Conservation (phyloP, 1,140 invertebrate species). For the Akabosia matsudoensis region DNA sequence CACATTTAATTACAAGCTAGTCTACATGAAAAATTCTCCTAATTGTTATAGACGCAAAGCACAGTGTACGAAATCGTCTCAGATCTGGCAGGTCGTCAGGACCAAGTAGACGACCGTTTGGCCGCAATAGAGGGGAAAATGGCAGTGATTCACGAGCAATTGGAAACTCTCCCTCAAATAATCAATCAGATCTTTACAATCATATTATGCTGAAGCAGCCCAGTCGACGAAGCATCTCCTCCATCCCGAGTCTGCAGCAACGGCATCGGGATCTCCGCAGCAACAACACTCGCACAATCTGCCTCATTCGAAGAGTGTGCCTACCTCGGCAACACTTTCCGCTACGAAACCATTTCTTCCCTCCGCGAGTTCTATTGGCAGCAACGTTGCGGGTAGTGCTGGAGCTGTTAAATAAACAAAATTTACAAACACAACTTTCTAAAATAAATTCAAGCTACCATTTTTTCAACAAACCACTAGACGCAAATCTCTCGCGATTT, state of each 20-base stretch:
- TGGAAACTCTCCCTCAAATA: slow-evolving; percentile 78
- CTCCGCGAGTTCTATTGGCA: not conserved
- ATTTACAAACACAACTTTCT: no score
- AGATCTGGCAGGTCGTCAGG: slow-evolving; percentile 88
- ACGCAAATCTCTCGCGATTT: not conserved
- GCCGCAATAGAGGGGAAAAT: slow-evolving; percentile 83
- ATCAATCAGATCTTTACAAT: slow-evolving; percentile 69
- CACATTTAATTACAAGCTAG: not conserved
- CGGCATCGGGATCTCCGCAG: slow-evolving; percentile 15
- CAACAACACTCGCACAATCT: slow-evolving; percentile 46
- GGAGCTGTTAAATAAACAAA: not conserved
- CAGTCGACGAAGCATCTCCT: slow-evolving; percentile 77
- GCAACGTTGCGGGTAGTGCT: not conserved
- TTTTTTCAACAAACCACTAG: no score
- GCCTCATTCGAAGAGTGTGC: slow-evolving; percentile 60
- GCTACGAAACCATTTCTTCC: slow-evolving; percentile 16
- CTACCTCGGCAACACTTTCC: slow-evolving; percentile 50
- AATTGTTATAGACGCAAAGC: slow-evolving; percentile 76
- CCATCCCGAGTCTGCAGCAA: slow-evolving; percentile 71
- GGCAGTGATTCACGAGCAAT: slow-evolving; percentile 67
- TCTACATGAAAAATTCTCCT: not conserved
- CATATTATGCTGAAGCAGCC: slow-evolving; percentile 61
- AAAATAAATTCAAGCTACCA: no score
- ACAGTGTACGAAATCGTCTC: slow-evolving; percentile 95
- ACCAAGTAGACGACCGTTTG: slow-evolving; percentile 81